Evolutionary conservation across 2,888 invertebrate genomes (phyloP), one percentile per base, ranked within the genome.

Genomic region (Julus scandinavius): DNA sequence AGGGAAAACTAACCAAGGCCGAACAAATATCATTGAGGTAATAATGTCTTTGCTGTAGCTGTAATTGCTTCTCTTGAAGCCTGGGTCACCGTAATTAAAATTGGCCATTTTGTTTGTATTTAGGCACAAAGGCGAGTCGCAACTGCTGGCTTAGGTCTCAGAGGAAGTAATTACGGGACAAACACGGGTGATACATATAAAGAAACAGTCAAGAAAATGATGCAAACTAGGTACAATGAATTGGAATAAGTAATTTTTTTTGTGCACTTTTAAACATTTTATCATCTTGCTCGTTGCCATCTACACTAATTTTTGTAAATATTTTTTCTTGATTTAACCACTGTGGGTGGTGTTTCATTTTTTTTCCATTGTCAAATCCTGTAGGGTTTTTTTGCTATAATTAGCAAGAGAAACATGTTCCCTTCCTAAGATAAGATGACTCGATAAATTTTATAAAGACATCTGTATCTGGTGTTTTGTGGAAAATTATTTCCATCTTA

Each of bases 11-110:
- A 97, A 97, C 92, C 99, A 99, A 93, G 99, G 98, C 17, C 94
- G 97, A 91, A 97, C 97, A 41, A 96, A 96, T 88, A 98, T 98
- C 86, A 97, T 99, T 90, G 97, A 98, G 94, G 97, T 96, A 89
- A 89, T 45, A 58, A 6, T n/a, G n/a, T 1, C 72, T 11, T 9
- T 29, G 11, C 72, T 29, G 29, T 29, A 29, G 29, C 29, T 29
- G 29, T 29, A 29, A 29, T 29, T 29, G 29, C 29, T 29, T 29
- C 29, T 29, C 29, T 29, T 29, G 29, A 29, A 29, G 29, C 29
- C 29, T 29, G 29, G 29, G 29, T 29, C 29, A 1, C 29, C 29
- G 1, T 29, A 29, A 29, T 29, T 29, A 29, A 29, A 29, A 29
- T 29, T 29, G 29, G 29, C 29, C 29, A 29, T 29, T 29, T 29